Evolutionary conservation across 2,113 vertebrate genomes (phyloP).

Genomic region (Percina caprodes): DNA sequence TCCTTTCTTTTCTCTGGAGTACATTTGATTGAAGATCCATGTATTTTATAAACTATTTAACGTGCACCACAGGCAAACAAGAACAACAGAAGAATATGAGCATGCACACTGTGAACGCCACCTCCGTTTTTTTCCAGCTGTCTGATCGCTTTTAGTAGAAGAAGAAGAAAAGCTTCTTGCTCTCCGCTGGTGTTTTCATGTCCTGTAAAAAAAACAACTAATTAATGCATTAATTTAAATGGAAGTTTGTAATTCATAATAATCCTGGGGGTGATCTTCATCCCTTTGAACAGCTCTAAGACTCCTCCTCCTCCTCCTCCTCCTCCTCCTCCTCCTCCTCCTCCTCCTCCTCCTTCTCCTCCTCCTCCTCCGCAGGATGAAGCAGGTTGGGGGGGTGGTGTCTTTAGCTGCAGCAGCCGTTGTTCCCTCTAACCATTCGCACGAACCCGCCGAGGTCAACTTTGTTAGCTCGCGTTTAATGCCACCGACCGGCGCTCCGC

Average conservation of each 20-base stretch:
- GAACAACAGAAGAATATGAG: neutral
- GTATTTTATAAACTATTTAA: neutral
- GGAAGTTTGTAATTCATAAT: conserved; percentile 21
- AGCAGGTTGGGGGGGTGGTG: conserved; percentile 47
- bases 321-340: no score
- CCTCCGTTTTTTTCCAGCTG: neutral
- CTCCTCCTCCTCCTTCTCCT: no score
- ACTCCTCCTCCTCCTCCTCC: neutral
- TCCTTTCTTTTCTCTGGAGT: neutral
- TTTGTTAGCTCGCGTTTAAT: conserved; percentile 52
- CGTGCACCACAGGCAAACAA: neutral
- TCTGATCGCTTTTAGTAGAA: neutral
- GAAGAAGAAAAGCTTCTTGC: neutral
- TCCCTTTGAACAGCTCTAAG: conserved; percentile 13
- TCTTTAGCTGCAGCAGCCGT: conserved; percentile 44
- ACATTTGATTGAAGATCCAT: neutral
- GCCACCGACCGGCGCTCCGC: conserved; percentile 16
- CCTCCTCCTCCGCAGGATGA: no score
- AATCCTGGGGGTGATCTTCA: conserved; percentile 24
- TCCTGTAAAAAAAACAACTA: neutral
- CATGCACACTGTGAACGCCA: neutral
- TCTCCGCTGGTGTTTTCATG: neutral
- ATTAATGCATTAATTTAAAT: conserved; percentile 45
- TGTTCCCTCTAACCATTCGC: conserved; percentile 48
- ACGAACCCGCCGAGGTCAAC: conserved; percentile 59